Conservation (phyloP, 2,888 invertebrate species). For the Morpho achilles region DNA sequence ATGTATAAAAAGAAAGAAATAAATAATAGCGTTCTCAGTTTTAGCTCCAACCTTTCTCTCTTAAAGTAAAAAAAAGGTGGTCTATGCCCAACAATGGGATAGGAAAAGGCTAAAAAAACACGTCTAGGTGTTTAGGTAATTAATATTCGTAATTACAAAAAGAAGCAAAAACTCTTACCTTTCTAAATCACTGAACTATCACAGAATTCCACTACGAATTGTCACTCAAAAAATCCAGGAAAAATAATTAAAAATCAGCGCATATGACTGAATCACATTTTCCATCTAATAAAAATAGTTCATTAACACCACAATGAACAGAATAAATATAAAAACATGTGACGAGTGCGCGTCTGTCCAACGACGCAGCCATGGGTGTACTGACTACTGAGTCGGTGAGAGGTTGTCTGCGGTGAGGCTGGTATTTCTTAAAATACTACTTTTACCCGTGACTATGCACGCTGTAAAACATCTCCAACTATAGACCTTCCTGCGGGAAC, state of each 20-base stretch:
- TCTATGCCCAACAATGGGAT: too few relatives aligned
- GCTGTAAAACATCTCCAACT: too few relatives aligned
- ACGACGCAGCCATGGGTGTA: conserved; percentile 5
- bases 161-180: conserved; percentile 14
- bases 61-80: too few relatives aligned
- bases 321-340: conserved; percentile 3
- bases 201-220: conserved; percentile 25
- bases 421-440: too few relatives aligned
- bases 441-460: too few relatives aligned
- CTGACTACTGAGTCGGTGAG: conserved; percentile 3
- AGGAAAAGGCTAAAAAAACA: too few relatives aligned
- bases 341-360: conserved; percentile 4
- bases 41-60: too few relatives aligned
- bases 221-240: conserved; percentile 36
- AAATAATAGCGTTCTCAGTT: too few relatives aligned
- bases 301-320: conserved; percentile 40
- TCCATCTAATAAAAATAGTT: conserved; percentile 69
- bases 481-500: too few relatives aligned
- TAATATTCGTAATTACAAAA: neutral
- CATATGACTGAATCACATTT: conserved; percentile 71
- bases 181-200: conserved; percentile 21
- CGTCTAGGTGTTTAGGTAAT: too few relatives aligned
- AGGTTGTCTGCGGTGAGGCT: neutral
- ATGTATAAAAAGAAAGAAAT: too few relatives aligned
- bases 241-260: conserved; percentile 27